These are phyloP conservation scores for Eulacestoma nigropectus DNA, from an alignment of 2,113 vertebrate genomes.

Conservation along the genomic window DNA sequence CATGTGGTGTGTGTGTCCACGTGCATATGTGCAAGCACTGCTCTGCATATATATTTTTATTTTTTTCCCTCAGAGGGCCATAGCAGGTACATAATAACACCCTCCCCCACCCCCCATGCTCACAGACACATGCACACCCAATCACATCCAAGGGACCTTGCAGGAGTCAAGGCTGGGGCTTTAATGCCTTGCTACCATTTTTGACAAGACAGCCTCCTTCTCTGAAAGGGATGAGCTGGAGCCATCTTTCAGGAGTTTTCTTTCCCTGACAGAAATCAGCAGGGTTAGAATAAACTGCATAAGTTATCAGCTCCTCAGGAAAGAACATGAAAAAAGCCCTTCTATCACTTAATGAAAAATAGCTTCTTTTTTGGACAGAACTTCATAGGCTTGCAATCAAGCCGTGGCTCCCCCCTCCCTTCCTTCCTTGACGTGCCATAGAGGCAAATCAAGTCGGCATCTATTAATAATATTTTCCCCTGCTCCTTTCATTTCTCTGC, in stretches of 20 bases:
- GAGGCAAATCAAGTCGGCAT: conserved; percentile 99
- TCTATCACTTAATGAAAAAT: conserved; percentile 99
- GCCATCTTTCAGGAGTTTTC: conserved; percentile 82
- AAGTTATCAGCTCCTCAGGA: conserved; percentile 99
- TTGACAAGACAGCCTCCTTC: conserved; percentile 65
- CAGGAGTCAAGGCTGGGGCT: neutral
- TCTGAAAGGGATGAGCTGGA: conserved; percentile 69
- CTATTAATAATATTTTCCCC: conserved; percentile 99
- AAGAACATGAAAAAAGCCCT: conserved; percentile 92
- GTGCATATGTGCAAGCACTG: neutral
- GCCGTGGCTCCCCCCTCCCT: conserved; percentile 81
- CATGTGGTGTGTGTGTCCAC: accelerated
- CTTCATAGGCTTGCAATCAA: conserved; percentile 99
- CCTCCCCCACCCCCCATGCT: neutral
- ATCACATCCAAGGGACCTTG: neutral
- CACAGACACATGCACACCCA: neutral
- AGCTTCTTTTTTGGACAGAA: conserved; percentile 99
- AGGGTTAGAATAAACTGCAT: conserved; percentile 99
- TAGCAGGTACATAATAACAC: neutral
- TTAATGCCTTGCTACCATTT: conserved; percentile 26
- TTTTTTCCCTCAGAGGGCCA: neutral
- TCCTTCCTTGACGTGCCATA: conserved; percentile 91
- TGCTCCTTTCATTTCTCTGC: conserved; percentile 97
- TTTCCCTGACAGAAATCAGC: conserved; percentile 95
- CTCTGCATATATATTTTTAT: neutral